Evolutionary conservation across 2,888 invertebrate species (phyloP).

Genomic region (Platycheirus rosarum): DNA sequence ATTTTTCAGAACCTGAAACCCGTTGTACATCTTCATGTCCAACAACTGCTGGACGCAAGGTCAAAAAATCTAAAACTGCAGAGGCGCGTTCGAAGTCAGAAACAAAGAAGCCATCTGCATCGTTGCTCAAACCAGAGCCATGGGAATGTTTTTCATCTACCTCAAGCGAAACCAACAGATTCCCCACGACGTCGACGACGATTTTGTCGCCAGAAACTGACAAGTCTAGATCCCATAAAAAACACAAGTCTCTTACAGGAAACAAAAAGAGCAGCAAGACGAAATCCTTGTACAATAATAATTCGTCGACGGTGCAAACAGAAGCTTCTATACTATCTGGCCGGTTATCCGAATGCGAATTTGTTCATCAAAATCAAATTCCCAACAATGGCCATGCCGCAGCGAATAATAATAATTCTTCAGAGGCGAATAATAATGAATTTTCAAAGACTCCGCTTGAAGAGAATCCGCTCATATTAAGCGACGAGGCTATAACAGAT

Average conservation of each 20-base stretch:
- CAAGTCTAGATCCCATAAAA: conserved; percentile 46
- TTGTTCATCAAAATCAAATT: conserved; percentile 64
- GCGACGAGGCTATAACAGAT: conserved; percentile 34
- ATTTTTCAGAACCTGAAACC: conserved; percentile 82
- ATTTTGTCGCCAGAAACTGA: conserved; percentile 27
- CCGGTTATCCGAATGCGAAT: conserved; percentile 29
- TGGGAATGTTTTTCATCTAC: conserved; percentile 43
- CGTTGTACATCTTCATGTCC: conserved; percentile 70
- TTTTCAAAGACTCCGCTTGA: conserved; percentile 30
- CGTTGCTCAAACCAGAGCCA: conserved; percentile 40
- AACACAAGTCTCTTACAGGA: conserved; percentile 26
- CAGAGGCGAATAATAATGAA: conserved; percentile 60
- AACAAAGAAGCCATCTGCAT: conserved; percentile 81
- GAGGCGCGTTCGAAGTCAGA: conserved; percentile 83
- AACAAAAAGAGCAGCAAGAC: conserved; percentile 47
- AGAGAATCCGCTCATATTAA: conserved; percentile 22
- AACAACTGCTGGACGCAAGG: conserved; percentile 65
- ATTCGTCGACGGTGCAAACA: conserved; percentile 5
- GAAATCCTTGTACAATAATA: conserved; percentile 8
- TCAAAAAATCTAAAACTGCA: conserved; percentile 72
- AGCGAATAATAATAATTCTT: conserved; percentile 48
- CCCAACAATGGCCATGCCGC: conserved; percentile 18
- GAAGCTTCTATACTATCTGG: conserved; percentile 36
- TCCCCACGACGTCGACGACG: conserved; percentile 11
- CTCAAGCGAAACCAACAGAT: conserved; percentile 54